These are phyloP conservation scores for Lasioglossum marginatum DNA, from an alignment of 2,888 invertebrate species.

Conservation along the genomic window DNA sequence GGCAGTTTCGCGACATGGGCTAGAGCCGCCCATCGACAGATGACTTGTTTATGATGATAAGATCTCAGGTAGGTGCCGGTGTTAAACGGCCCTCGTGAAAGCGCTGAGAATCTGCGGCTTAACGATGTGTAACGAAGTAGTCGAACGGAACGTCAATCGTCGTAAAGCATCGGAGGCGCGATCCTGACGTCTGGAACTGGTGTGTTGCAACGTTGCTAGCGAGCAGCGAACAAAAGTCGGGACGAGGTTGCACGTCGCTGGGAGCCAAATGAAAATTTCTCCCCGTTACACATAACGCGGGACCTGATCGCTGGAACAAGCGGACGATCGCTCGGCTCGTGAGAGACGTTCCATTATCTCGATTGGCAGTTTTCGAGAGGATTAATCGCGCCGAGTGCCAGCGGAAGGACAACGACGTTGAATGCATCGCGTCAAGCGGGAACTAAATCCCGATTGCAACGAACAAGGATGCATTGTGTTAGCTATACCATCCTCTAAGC, in stretches of 20 bases:
- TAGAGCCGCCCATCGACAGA: conserved; percentile 61
- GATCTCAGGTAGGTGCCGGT: conserved; percentile 60
- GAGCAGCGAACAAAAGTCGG: not conserved
- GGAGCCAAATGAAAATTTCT: conserved; percentile 61
- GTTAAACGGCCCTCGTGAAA: conserved; percentile 39
- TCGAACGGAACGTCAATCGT: conserved; percentile 63
- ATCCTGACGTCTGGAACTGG: conserved; percentile 45
- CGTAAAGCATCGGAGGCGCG: conserved; percentile 59
- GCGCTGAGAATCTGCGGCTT: conserved; percentile 53
- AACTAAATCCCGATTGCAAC: conserved; percentile 61
- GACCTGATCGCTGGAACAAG: conserved; percentile 32
- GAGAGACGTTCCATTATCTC: conserved; percentile 49
- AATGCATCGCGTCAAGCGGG: conserved; percentile 29
- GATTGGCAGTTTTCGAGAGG: conserved; percentile 61
- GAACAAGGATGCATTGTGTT: conserved; percentile 48
- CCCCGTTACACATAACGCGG: conserved; percentile 62
- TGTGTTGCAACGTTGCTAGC: conserved; percentile 41
- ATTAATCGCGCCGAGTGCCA: conserved; percentile 33
- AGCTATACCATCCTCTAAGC: conserved; percentile 1
- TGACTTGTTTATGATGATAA: conserved; percentile 75
- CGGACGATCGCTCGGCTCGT: not conserved
- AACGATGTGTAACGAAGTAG: conserved; percentile 73
- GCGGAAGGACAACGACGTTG: not conserved
- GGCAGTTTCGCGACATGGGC: conserved; percentile 46
- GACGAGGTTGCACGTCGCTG: conserved; percentile 28